phyloP scores from a whole-genome alignment of 2,113 vertebrate species.

The Malaclemys terrapin region DNA sequence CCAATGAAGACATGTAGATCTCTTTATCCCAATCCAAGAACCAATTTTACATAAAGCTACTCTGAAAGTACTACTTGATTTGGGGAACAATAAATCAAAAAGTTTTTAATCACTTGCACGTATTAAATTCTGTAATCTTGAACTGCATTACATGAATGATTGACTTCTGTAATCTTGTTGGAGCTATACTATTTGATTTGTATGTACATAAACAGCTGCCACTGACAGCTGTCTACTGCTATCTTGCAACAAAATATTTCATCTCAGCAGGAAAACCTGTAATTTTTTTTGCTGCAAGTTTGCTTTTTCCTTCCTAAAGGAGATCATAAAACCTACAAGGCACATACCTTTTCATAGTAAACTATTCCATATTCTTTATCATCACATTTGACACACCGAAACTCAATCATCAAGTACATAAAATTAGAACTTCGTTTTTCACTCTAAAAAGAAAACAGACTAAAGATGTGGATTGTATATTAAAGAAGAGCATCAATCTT shows the following conservation, averaged over 20 bases:
- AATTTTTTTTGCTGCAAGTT: conserved; percentile 36
- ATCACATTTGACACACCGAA: conserved; percentile 93
- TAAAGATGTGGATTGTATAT: not conserved
- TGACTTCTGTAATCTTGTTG: conserved; percentile 62
- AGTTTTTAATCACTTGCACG: conserved; percentile 67
- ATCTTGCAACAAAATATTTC: conserved; percentile 48
- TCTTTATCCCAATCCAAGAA: not conserved
- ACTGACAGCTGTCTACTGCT: conserved; percentile 67
- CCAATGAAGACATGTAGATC: not conserved
- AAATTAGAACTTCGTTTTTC: conserved; percentile 99
- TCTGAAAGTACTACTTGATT: conserved; percentile 6
- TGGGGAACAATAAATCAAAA: conserved; percentile 55
- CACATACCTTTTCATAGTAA: conserved; percentile 98
- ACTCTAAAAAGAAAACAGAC: conserved; percentile 82
- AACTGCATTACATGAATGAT: conserved; percentile 63
- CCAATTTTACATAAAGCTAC: conserved; percentile 9
- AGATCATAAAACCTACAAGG: conserved; percentile 34
- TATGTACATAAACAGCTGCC: conserved; percentile 59
- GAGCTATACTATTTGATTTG: conserved; percentile 64
- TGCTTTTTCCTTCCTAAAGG: conserved; percentile 35
- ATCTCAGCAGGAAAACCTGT: conserved; percentile 46
- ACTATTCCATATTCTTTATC: conserved; percentile 97
- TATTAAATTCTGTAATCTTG: conserved; percentile 64
- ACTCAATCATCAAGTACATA: conserved; percentile 99
- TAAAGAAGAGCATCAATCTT: conserved; percentile 14